A percentile compares a stretch with the other conserved stretches of the same genome.
These are phyloP conservation scores for Enteromius afrohamiltoni DNA, from an alignment of 2,797 vertebrate genomes.

Conservation along the genomic window DNA sequence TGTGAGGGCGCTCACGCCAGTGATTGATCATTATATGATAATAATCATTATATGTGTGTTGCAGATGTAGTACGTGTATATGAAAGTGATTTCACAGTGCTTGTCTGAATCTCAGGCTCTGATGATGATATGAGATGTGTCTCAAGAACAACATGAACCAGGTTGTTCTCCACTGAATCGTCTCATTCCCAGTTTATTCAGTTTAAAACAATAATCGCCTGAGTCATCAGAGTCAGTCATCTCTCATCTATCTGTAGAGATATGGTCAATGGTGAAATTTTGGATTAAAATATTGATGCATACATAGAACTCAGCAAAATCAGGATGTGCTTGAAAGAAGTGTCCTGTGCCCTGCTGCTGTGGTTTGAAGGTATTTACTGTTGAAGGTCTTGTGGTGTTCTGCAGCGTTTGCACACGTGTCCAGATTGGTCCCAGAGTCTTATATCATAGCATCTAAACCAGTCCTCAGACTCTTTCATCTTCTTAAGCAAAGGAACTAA, in stretches of 20 bases:
- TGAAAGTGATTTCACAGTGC: neutral
- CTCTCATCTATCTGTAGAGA: too few species aligned
- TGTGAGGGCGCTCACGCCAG: too few species aligned
- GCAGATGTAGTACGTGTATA: too few species aligned
- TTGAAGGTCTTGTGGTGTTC: neutral
- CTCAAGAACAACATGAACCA: neutral
- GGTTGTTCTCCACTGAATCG: neutral
- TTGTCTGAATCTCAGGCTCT: neutral
- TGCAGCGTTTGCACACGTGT: neutral
- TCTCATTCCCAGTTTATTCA: neutral
- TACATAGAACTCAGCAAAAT: too few species aligned
- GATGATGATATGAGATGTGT: neutral
- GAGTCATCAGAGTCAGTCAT: too few species aligned
- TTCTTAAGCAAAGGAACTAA: neutral
- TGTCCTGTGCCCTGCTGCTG: neutral
- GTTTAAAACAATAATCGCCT: too few species aligned
- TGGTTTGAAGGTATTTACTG: neutral
- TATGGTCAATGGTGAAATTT: too few species aligned
- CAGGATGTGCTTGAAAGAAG: neutral
- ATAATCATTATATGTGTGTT: too few species aligned
- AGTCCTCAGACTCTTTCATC: conserved; percentile 13
- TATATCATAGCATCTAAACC: neutral
- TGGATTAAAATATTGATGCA: too few species aligned
- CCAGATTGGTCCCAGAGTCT: neutral
- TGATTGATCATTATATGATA: too few species aligned